phyloP scores from a whole-genome alignment of 2,113 vertebrate genomes.

The Castor canadensis region DNA sequence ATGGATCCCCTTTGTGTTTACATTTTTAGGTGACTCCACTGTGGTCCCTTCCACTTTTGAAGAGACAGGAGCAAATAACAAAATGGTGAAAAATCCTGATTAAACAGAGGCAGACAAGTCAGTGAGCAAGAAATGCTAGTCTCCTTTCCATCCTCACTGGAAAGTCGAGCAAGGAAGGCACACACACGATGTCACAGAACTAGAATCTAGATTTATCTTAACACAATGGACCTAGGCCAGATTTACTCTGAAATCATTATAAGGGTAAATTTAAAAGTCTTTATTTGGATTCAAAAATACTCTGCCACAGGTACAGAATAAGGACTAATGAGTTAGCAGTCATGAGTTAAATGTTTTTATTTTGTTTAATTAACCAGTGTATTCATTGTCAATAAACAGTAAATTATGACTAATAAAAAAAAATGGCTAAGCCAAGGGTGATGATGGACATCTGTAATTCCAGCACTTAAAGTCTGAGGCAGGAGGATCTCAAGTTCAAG shows the following conservation, averaged over 20 bases:
- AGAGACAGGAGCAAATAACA: neutral
- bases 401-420: neutral
- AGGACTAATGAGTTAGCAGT: neutral
- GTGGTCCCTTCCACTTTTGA: neutral
- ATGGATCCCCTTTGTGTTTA: neutral
- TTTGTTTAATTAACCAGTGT: neutral
- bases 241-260: neutral
- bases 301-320: no score
- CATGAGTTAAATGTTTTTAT: neutral
- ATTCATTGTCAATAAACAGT: neutral
- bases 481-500: no score
- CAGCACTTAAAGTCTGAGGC: no score
- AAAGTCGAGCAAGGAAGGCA: neutral
- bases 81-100: neutral
- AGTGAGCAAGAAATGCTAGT: neutral
- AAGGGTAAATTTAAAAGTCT: neutral
- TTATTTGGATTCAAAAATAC: neutral
- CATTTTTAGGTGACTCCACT: neutral
- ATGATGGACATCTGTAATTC: no score
- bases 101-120: neutral
- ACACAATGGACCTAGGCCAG: neutral
- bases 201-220: no score
- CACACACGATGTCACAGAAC: fast-evolving
- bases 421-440: neutral
- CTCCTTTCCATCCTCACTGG: no score